These are phyloP conservation scores for Aethina tumida DNA, from an alignment of 1,140 invertebrate species.

Conservation along the genomic window DNA sequence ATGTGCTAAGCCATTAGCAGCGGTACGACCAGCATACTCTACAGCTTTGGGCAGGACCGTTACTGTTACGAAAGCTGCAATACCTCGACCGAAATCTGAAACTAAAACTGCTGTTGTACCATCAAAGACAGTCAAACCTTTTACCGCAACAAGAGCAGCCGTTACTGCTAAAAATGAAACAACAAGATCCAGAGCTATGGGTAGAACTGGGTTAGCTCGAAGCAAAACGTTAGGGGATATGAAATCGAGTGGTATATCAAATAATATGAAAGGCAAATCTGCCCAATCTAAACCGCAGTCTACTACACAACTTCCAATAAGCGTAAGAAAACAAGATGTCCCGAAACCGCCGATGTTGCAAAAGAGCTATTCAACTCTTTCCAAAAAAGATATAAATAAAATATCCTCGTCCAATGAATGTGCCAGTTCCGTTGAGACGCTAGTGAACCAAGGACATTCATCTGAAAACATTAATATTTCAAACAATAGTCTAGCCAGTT, in stretches of 20 bases:
- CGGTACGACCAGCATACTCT: conserved; percentile 37
- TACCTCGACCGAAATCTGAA: conserved; percentile 39
- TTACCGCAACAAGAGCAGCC: conserved; percentile 1
- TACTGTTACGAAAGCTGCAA: conserved; percentile 26
- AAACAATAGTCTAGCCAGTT: conserved; percentile 47
- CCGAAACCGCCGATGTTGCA: conserved; percentile 12
- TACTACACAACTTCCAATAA: conserved; percentile 4
- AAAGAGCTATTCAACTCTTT: conserved; percentile 25
- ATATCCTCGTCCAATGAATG: conserved; percentile 25
- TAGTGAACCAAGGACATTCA: conserved; percentile 42
- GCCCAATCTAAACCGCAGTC: neutral
- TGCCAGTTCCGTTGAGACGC: conserved; percentile 42
- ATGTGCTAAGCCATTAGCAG: conserved; percentile 15
- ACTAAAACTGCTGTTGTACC: conserved; percentile 19
- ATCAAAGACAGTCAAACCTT: conserved; percentile 7
- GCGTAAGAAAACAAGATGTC: conserved; percentile 1
- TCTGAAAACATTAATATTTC: conserved; percentile 36
- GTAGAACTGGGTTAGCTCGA: conserved; percentile 30
- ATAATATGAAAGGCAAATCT: neutral
- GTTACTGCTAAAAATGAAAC: conserved; percentile 1
- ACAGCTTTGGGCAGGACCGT: conserved; percentile 35
- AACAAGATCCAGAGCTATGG: neutral
- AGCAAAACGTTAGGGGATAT: conserved; percentile 49
- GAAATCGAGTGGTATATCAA: conserved; percentile 16
- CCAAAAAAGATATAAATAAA: conserved; percentile 22